Base-by-base conservation (phyloP, 2,888 invertebrate species). In the Andrena haemorrhoa region DNA sequence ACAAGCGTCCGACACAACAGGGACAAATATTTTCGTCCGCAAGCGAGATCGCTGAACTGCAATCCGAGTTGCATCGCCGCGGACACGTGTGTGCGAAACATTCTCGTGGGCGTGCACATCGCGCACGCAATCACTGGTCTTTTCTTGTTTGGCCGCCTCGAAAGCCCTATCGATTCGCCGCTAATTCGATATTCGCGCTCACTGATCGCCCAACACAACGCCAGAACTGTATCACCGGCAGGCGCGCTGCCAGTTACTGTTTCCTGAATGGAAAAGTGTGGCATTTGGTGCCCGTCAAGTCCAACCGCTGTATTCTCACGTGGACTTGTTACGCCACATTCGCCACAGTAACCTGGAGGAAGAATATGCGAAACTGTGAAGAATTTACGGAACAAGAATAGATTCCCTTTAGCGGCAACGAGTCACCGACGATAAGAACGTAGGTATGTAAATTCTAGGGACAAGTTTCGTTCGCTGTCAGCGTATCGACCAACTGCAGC, bases 141-240 rank as follows among this genome's bases (percentile, higher is more conserved):
- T 79, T 66, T 56, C 79, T 69, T 79, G 69, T 79, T 75, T 63
- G 68, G n/a, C 63, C 47, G 20, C 66, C 16, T 68, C 68, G 47
- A 63, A 47, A 74, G 53, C 61, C 31, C 53, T 61, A 79, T 79
- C 78, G 75, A 75, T 75, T 64, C 26, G 8, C 49, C 47, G 33
- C 69, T 75, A 75, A 79, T 75, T 64, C 75, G 68, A 75, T 78
- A 78, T 74, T 66, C 78, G 74, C 65, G 68, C 53, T 63, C 74
- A 10, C 8, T 29, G 49, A 66, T 60, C 51, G 58, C 16, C 29
- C 31, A 56, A 41, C 12, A 12, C 66, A 33, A 31, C 49, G 49
- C 23, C 5, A 35, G 63, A 63, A 41, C 33, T 33, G 33, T 20
- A 20, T 12, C 23, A 12, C 23, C 20, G n/a, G 20, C n/a, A 51